A percentile compares a stretch with the other conserved stretches of the same genome.
Conservation (phyloP, 2,113 vertebrate genomes). For the Osmerus eperlanus region DNA sequence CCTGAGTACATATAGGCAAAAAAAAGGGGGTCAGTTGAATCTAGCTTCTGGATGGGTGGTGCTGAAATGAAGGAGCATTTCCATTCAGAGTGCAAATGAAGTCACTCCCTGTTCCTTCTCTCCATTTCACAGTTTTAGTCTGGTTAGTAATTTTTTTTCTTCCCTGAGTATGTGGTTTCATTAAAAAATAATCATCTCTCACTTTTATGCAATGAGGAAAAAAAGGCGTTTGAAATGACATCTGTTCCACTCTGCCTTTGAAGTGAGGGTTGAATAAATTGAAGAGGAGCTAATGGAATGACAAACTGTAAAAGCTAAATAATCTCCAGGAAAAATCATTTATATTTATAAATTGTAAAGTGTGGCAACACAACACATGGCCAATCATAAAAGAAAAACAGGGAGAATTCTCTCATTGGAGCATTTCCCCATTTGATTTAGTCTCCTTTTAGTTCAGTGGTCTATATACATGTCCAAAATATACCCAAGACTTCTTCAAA, state of each 20-base stretch:
- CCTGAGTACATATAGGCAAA: constrained; percentile 56
- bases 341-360: constrained; percentile 54
- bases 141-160: constrained; percentile 6
- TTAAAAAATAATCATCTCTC: constrained; percentile 74
- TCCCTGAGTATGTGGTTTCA: constrained; percentile 55
- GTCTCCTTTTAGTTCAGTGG: neutral
- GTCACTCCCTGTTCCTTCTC: constrained; percentile 46
- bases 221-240: constrained; percentile 73
- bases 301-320: constrained; percentile 54
- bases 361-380: constrained; percentile 51
- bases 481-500: neutral
- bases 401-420: neutral
- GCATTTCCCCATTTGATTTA: neutral
- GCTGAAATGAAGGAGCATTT: constrained; percentile 54
- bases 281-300: constrained; percentile 65
- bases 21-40: constrained; percentile 51
- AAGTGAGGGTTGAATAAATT: constrained; percentile 71
- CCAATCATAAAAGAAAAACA: constrained; percentile 40
- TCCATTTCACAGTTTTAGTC: constrained; percentile 61
- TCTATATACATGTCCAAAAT: no score
- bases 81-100: constrained; percentile 49
- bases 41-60: constrained; percentile 32
- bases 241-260: constrained; percentile 71
- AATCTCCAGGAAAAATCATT: constrained; percentile 60
- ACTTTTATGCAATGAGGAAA: constrained; percentile 72